Evolutionary conservation across 2,797 vertebrate species (phyloP).

Genomic region (Sylvilagus floridanus): DNA sequence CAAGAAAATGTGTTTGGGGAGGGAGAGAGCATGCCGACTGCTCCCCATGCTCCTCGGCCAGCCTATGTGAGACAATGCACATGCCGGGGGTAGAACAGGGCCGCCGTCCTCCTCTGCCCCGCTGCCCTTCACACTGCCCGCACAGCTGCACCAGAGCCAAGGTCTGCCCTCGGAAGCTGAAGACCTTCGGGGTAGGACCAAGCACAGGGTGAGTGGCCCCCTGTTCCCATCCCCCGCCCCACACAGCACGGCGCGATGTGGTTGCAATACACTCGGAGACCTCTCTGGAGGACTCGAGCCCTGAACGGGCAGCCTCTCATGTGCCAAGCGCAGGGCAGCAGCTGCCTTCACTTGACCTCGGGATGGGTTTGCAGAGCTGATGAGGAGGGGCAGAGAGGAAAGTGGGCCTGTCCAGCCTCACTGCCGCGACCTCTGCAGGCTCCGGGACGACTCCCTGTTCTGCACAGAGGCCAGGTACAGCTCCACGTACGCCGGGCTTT

Average conservation of each 20-base stretch:
- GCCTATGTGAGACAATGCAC: accelerated
- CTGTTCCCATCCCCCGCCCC: too few species aligned
- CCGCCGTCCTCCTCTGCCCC: accelerated
- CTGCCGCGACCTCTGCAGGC: not conserved
- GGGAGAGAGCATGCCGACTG: not conserved
- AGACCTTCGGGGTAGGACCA: not conserved
- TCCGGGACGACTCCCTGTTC: too few species aligned
- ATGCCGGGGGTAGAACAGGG: accelerated
- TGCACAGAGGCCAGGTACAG: too few species aligned
- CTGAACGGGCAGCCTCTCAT: not conserved
- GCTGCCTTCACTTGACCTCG: not conserved
- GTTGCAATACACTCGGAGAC: not conserved
- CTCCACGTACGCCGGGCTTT: not conserved
- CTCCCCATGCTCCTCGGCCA: not conserved
- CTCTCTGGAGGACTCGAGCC: not conserved
- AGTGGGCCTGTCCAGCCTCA: not conserved
- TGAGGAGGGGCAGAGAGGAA: not conserved
- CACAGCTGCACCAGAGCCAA: not conserved
- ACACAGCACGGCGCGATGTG: not conserved
- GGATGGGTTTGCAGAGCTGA: not conserved
- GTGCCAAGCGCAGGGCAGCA: not conserved
- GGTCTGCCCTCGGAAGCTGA: too few species aligned
- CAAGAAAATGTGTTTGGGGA: not conserved
- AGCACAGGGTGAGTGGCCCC: not conserved
- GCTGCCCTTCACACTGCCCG: accelerated